Conservation (phyloP, 2,113 vertebrate genomes). For the Eolophus roseicapilla region DNA sequence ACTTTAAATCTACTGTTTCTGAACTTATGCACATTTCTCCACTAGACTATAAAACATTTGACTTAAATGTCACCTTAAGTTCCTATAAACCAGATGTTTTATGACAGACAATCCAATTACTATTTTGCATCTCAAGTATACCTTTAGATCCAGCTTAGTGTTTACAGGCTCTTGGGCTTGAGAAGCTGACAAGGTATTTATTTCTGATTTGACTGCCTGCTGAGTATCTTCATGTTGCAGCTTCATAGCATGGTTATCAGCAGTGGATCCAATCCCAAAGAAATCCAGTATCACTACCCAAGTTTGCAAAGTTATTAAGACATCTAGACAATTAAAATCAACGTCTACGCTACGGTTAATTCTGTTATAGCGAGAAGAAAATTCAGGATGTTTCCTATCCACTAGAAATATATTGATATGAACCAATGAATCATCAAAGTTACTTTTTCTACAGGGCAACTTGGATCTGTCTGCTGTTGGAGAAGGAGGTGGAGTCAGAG, state of each 20-base stretch:
- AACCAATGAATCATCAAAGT: conserved; percentile 94
- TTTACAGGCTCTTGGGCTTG: conserved; percentile 80
- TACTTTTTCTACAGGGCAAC: conserved; percentile 67
- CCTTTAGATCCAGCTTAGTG: conserved; percentile 94
- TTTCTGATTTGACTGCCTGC: conserved; percentile 65
- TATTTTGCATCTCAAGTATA: conserved; percentile 59
- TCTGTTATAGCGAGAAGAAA: conserved; percentile 80
- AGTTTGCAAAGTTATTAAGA: conserved; percentile 94
- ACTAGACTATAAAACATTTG: neutral
- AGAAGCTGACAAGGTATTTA: conserved; percentile 33
- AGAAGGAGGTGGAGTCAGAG: conserved; percentile 94
- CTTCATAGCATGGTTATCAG: conserved; percentile 91
- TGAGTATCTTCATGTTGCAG: conserved; percentile 67
- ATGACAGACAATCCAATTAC: neutral
- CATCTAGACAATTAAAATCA: conserved; percentile 96
- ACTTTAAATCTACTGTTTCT: neutral
- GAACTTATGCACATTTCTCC: neutral
- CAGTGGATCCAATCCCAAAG: conserved; percentile 97
- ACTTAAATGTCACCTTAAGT: neutral
- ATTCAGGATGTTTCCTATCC: conserved; percentile 93
- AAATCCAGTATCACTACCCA: conserved; percentile 99
- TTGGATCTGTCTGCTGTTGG: conserved; percentile 76
- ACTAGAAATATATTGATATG: conserved; percentile 94
- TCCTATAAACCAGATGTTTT: neutral
- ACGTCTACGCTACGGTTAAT: conserved; percentile 89